Evolutionary conservation across 2,888 invertebrate species (phyloP).

Genomic region (Coecobrya sp.): DNA sequence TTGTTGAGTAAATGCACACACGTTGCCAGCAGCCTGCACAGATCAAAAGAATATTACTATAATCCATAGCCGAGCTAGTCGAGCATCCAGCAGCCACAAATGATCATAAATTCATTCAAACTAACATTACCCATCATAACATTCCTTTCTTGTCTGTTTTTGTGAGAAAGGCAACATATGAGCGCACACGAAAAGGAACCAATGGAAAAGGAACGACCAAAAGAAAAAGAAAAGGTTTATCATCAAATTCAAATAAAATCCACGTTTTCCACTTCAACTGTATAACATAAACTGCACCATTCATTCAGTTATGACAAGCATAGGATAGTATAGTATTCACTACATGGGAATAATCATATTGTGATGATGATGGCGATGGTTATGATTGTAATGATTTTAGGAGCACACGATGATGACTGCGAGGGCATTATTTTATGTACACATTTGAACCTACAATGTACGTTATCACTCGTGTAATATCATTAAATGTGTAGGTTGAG

Average conservation of each 20-base stretch:
- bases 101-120: constrained; percentile 80
- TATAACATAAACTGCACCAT: background rate
- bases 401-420: background rate
- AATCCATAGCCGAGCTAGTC: constrained; percentile 37
- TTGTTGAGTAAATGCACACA: background rate
- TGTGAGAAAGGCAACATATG: constrained; percentile 59
- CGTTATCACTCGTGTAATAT: background rate
- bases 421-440: no score
- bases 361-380: constrained; percentile 5
- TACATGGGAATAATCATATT: background rate
- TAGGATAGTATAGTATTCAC: no score
- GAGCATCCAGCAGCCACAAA: constrained; percentile 64
- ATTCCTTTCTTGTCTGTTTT: constrained; percentile 34
- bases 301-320: no score
- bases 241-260: constrained; percentile 79
- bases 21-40: background rate
- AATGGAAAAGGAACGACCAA: background rate
- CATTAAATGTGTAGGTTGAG: no score
- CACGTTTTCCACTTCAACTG: constrained; percentile 58
- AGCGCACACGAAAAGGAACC: constrained; percentile 1
- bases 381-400: background rate
- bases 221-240: constrained; percentile 65
- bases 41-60: constrained; percentile 32
- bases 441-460: background rate
- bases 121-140: constrained; percentile 60